Percentiles rank a stretch among this genome's conserved stretches.
phyloP scores from a whole-genome alignment of 2,113 vertebrate genomes.

The Polypterus senegalus region DNA sequence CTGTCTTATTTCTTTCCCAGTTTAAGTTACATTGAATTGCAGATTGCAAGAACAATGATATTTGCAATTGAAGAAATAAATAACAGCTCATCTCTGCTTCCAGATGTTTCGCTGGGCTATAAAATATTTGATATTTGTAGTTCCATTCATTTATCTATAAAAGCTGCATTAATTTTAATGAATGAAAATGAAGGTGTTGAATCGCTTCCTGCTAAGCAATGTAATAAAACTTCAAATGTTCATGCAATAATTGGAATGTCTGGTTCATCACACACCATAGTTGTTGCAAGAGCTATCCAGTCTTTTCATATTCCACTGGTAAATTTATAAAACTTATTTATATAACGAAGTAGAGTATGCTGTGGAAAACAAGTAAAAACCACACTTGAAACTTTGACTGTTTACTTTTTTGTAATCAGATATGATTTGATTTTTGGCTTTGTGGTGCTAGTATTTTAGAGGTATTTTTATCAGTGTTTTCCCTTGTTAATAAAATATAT shows the following conservation, averaged over 20 bases:
- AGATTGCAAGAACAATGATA: constrained; percentile 38
- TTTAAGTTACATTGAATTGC: constrained; percentile 33
- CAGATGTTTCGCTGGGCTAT: constrained; percentile 32
- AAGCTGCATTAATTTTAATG: constrained; percentile 27
- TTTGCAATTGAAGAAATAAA: constrained; percentile 39
- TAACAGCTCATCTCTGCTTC: constrained; percentile 26
- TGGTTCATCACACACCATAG: constrained; percentile 31
- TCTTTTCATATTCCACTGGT: constrained; percentile 27
- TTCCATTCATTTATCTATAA: constrained; percentile 24
- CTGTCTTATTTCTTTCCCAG: constrained; percentile 16
- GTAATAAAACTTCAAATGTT: constrained; percentile 21
- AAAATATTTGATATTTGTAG: constrained; percentile 37
- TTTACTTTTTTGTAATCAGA: background rate
- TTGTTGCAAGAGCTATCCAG: constrained; percentile 28
- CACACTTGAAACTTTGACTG: background rate
- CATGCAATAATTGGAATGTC: constrained; percentile 34
- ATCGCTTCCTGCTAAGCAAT: constrained; percentile 21
- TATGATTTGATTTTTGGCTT: background rate
- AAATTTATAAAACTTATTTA: constrained; percentile 5
- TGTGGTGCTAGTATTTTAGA: background rate
- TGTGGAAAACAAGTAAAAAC: background rate
- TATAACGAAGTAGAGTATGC: background rate
- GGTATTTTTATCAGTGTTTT: background rate
- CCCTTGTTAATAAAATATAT: background rate
- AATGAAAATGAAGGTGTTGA: constrained; percentile 19